These are phyloP conservation scores for Sebastolobus alascanus DNA, from an alignment of 2,797 vertebrate genomes.

Conservation along the genomic window DNA sequence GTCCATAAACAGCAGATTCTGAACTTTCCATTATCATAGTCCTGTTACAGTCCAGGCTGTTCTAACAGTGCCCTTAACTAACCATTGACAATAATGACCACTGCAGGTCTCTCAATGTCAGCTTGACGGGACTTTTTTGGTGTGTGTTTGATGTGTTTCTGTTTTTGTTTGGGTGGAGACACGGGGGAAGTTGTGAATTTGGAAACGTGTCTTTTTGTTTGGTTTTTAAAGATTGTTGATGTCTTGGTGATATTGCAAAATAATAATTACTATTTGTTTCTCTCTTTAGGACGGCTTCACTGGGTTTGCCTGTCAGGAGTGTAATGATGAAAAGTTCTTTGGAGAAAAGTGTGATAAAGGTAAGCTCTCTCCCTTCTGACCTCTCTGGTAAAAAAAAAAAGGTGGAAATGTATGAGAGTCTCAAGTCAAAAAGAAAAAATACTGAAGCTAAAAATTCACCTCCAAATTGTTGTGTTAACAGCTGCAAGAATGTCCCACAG, in stretches of 20 bases:
- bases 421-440: not conserved
- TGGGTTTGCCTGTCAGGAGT: slow-evolving; percentile 92
- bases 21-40: too few relatives aligned
- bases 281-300: slow-evolving; percentile 79
- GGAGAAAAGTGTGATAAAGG: slow-evolving; percentile 90
- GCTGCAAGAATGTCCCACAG: not conserved
- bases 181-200: not conserved
- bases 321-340: slow-evolving; percentile 83
- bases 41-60: not conserved
- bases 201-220: not conserved
- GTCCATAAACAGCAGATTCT: too few relatives aligned
- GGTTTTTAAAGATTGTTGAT: not conserved
- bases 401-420: not conserved
- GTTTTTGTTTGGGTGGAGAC: not conserved
- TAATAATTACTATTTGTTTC: not conserved
- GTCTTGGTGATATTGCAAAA: not conserved
- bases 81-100: not conserved
- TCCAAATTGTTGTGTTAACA: not conserved
- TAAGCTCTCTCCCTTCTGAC: slow-evolving; percentile 50
- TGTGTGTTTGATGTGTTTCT: not conserved
- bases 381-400: not conserved
- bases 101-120: not conserved
- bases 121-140: not conserved
- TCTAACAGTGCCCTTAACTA: not conserved
- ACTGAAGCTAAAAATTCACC: not conserved